These are phyloP conservation scores for Ptychadena robeensis DNA, from an alignment of 2,797 vertebrate species.

Conservation along the genomic window DNA sequence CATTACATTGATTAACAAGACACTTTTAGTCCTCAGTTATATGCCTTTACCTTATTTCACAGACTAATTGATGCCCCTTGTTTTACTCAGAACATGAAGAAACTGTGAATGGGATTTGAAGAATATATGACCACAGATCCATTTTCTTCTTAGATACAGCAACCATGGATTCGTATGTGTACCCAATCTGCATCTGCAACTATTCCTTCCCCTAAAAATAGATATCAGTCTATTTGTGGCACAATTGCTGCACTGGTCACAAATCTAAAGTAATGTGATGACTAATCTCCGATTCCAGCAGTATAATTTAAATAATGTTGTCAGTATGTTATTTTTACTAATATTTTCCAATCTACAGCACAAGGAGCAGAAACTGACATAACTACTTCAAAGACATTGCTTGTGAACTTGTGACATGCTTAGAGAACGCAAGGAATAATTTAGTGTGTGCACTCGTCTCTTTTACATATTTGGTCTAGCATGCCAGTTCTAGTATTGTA, in stretches of 20 bases:
- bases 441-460: background rate
- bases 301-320: background rate
- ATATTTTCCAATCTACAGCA: background rate
- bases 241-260: background rate
- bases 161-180: background rate
- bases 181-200: background rate
- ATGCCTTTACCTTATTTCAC: too few relatives aligned
- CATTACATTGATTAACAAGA: too few relatives aligned
- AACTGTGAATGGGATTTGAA: too few relatives aligned
- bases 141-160: background rate
- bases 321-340: background rate
- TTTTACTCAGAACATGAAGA: too few relatives aligned
- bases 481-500: constrained; percentile 37
- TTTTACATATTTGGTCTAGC: constrained; percentile 12
- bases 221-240: background rate
- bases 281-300: background rate
- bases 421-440: background rate
- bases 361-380: background rate
- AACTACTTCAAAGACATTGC: background rate
- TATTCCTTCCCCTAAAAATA: background rate
- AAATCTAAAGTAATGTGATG: background rate
- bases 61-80: too few relatives aligned
- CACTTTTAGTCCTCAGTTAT: too few relatives aligned
- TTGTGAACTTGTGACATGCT: background rate
- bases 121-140: background rate